Conservation (phyloP, 2,888 invertebrate genomes). For the Melitaea athalia region DNA sequence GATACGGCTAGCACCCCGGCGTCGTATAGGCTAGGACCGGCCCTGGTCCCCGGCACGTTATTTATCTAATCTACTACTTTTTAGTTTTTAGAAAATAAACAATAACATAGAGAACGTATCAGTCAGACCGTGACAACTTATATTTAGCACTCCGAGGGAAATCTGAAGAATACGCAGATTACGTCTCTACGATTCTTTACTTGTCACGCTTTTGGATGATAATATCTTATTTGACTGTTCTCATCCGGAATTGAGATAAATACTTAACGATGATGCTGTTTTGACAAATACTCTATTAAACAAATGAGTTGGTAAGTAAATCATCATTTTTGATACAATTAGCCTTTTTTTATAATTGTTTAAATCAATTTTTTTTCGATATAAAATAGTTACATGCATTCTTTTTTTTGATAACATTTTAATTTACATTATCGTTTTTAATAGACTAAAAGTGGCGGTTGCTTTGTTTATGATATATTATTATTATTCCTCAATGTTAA, state of each 20-base stretch:
- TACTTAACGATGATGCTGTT: neutral
- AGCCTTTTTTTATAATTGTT: no score
- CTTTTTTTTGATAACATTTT: no score
- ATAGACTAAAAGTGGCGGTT: no score
- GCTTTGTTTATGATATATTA: no score
- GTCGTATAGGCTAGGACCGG: no score
- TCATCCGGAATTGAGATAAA: slow-evolving; percentile 4
- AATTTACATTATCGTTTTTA: no score
- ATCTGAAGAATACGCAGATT: slow-evolving; percentile 33
- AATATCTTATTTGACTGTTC: slow-evolving; percentile 10
- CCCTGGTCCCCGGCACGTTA: no score
- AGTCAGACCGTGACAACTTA: slow-evolving; percentile 31
- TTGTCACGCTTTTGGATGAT: slow-evolving; percentile 34
- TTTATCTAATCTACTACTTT: no score
- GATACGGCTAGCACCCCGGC: no score
- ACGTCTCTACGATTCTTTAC: slow-evolving; percentile 33
- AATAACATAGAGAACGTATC: slow-evolving; percentile 32
- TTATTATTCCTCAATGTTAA: no score
- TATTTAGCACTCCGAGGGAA: slow-evolving; percentile 38
- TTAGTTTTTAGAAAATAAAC: slow-evolving; percentile 27
- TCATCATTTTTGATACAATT: neutral
- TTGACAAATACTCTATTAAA: neutral
- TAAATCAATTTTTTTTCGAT: no score
- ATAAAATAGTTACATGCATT: no score
- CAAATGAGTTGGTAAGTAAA: neutral